Evolutionary conservation across 2,888 invertebrate genomes (phyloP).

Genomic region (Megalurothrips usitatus): DNA sequence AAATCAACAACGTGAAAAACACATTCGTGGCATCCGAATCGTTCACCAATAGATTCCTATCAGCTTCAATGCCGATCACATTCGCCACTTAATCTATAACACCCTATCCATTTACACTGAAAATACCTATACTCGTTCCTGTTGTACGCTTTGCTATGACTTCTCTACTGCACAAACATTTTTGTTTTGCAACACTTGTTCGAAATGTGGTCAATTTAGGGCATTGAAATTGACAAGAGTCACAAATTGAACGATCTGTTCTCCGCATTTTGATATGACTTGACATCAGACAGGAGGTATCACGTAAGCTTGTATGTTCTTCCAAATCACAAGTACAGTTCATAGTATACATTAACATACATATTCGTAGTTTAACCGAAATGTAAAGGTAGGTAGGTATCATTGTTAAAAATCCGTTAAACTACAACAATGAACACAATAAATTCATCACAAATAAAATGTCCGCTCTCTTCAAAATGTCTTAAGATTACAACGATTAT

Average conservation of each 20-base stretch:
- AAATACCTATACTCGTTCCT: too few species aligned
- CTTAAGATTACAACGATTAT: too few species aligned
- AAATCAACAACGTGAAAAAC: too few species aligned
- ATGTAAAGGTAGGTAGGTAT: background rate
- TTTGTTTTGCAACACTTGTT: background rate
- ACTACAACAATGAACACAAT: conserved; percentile 3
- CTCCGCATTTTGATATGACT: conserved; percentile 5
- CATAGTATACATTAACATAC: too few species aligned
- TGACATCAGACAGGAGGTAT: background rate
- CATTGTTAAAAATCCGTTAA: background rate
- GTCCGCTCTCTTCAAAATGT: background rate
- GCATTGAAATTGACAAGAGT: background rate
- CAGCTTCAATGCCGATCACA: background rate
- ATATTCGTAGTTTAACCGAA: too few species aligned
- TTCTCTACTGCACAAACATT: background rate
- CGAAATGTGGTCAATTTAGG: background rate
- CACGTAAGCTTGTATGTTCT: background rate
- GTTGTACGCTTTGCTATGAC: too few species aligned
- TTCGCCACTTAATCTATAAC: background rate
- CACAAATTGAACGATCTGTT: background rate
- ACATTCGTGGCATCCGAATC: too few species aligned
- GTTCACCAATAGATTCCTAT: too few species aligned
- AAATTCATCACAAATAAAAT: conserved; percentile 13
- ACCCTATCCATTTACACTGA: background rate
- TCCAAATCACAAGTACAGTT: background rate